A percentile compares a stretch with the other conserved stretches of the same genome.
phyloP scores from a whole-genome alignment of 2,113 vertebrate genomes.

The Vireo altiloquus region DNA sequence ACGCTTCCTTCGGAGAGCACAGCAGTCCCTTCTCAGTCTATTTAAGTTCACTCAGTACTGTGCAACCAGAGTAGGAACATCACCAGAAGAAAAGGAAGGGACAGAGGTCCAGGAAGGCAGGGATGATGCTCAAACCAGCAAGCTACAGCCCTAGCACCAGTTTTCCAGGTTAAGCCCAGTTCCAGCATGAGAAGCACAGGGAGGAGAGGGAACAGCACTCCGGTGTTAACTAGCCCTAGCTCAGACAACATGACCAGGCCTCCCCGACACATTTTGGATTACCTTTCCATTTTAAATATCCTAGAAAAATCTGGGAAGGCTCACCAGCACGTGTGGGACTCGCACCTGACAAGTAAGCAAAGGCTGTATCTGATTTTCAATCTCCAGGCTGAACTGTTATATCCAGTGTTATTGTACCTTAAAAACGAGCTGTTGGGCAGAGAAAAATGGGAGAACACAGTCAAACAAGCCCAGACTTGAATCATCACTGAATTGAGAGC shows the following conservation, averaged over 20 bases:
- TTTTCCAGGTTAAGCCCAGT: background rate
- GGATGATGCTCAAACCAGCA: background rate
- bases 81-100: background rate
- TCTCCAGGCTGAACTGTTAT: background rate
- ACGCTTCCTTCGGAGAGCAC: fast-evolving
- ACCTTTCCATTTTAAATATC: background rate
- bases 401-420: background rate
- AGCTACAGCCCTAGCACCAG: background rate
- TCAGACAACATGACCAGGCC: background rate
- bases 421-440: background rate
- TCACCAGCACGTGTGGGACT: background rate
- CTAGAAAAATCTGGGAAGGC: background rate
- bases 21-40: background rate
- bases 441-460: background rate
- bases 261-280: background rate
- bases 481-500: background rate
- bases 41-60: fast-evolving
- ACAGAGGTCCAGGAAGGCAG: background rate
- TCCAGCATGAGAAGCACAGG: background rate
- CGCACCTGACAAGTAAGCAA: background rate
- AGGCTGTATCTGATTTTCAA: fast-evolving
- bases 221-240: background rate
- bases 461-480: background rate
- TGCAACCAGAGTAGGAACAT: background rate
- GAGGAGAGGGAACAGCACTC: background rate